Evolutionary conservation across 2,113 vertebrate species (phyloP).

Genomic region (Plecotus auritus): DNA sequence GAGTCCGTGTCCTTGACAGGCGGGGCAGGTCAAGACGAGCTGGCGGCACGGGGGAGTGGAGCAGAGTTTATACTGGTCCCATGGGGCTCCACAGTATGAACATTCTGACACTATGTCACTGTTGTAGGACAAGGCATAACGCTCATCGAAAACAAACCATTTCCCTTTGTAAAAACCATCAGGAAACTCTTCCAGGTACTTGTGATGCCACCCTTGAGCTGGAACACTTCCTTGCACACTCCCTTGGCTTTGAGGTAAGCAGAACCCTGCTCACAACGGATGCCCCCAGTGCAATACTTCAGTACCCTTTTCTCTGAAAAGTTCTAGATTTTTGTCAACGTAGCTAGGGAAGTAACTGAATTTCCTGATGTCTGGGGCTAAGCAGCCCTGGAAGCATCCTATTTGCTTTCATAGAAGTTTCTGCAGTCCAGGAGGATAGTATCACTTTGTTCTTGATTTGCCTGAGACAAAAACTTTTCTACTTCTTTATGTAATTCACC

Average conservation of each 20-base stretch:
- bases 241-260: slow-evolving; percentile 96
- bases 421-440: slow-evolving; percentile 96
- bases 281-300: slow-evolving; percentile 98
- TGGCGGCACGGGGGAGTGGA: slow-evolving; percentile 91
- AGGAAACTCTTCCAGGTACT: slow-evolving; percentile 94
- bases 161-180: slow-evolving; percentile 96
- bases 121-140: slow-evolving; percentile 93
- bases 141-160: slow-evolving; percentile 97
- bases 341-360: slow-evolving; percentile 99
- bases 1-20: slow-evolving; percentile 83
- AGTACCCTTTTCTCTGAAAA: slow-evolving; percentile 94
- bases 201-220: slow-evolving; percentile 98
- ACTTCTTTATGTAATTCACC: slow-evolving; percentile 95
- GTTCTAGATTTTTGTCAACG: slow-evolving; percentile 91
- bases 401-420: slow-evolving; percentile 99
- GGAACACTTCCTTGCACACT: slow-evolving; percentile 93
- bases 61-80: slow-evolving; percentile 94
- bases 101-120: slow-evolving; percentile 92
- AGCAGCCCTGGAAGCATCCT: slow-evolving; percentile 90
- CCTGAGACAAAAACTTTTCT: slow-evolving; percentile 83
- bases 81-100: slow-evolving; percentile 88
- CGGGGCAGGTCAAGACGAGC: slow-evolving; percentile 89
- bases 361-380: slow-evolving; percentile 97
- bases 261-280: slow-evolving; percentile 95
- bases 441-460: slow-evolving; percentile 76